Percentiles rank a stretch among this genome's conserved stretches.
These are phyloP conservation scores for Acanthornis magna DNA, from an alignment of 2,797 vertebrate species.

Conservation along the genomic window DNA sequence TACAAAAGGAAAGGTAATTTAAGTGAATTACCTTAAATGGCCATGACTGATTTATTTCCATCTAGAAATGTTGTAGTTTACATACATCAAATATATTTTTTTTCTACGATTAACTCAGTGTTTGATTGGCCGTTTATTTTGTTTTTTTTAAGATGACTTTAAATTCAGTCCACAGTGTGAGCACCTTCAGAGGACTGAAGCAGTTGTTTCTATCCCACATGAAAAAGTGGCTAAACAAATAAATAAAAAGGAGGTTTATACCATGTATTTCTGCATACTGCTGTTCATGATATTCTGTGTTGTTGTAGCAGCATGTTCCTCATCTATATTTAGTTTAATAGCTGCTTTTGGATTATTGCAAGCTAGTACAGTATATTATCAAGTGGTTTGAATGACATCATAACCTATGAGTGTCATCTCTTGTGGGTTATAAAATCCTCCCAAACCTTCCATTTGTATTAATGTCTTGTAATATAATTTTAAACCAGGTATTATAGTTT, in stretches of 20 bases:
- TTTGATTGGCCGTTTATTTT: slow-evolving; percentile 44
- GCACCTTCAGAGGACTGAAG: background rate
- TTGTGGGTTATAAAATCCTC: slow-evolving; percentile 70
- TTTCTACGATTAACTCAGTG: slow-evolving; percentile 14
- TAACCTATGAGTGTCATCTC: slow-evolving; percentile 69
- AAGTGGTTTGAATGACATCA: slow-evolving; percentile 68
- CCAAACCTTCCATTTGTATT: slow-evolving; percentile 61
- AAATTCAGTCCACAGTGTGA: background rate
- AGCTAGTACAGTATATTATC: slow-evolving; percentile 61
- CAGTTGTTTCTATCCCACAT: background rate
- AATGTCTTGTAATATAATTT: slow-evolving; percentile 75
- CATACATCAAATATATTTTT: background rate
- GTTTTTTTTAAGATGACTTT: background rate
- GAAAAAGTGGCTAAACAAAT: slow-evolving; percentile 38
- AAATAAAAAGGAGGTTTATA: slow-evolving; percentile 43
- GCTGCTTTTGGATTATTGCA: slow-evolving; percentile 66
- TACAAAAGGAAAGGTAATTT: slow-evolving; percentile 55
- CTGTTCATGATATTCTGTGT: slow-evolving; percentile 58
- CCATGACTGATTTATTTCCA: slow-evolving; percentile 60
- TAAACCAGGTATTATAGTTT: slow-evolving; percentile 71
- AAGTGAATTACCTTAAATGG: slow-evolving; percentile 46
- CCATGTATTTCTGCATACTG: slow-evolving; percentile 43
- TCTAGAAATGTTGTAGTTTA: slow-evolving; percentile 20
- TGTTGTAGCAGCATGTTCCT: slow-evolving; percentile 65
- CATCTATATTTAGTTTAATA: slow-evolving; percentile 70